phyloP scores from a whole-genome alignment of 2,888 invertebrate genomes.

The Chymomyza amoena region DNA sequence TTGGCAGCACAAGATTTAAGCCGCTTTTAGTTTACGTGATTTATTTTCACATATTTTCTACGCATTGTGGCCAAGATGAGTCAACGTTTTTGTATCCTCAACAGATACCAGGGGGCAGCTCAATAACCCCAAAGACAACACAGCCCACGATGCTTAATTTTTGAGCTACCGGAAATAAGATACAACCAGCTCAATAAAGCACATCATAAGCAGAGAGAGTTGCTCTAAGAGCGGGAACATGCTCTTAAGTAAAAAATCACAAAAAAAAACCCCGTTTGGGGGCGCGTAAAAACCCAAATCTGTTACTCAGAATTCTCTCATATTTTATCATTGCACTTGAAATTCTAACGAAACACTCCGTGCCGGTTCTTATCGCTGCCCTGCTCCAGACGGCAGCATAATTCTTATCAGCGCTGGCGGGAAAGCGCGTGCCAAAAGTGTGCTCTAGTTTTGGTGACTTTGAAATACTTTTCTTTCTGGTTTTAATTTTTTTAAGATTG shows the following conservation, averaged over 20 bases:
- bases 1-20: conserved; percentile 28
- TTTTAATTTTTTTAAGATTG: conserved; percentile 12
- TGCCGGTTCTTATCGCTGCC: conserved; percentile 31
- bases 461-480: neutral
- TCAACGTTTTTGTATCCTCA: conserved; percentile 27
- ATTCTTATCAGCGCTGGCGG: conserved; percentile 7
- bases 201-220: neutral
- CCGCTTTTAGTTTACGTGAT: conserved; percentile 41
- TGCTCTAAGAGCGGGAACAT: neutral
- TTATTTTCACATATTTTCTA: conserved; percentile 31
- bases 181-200: neutral
- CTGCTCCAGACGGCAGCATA: neutral
- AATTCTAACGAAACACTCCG: conserved; percentile 16
- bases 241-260: neutral
- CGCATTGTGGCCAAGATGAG: conserved; percentile 30
- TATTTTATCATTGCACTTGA: conserved; percentile 25
- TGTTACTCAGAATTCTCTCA: neutral
- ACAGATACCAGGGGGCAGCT: conserved; percentile 1
- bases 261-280: neutral
- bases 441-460: conserved; percentile 26
- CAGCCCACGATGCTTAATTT: neutral
- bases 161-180: conserved; percentile 30
- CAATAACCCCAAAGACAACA: conserved; percentile 8
- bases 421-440: conserved; percentile 67
- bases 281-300: conserved; percentile 7